phyloP scores from a whole-genome alignment of 2,797 vertebrate species.

The Margarornis squamiger region DNA sequence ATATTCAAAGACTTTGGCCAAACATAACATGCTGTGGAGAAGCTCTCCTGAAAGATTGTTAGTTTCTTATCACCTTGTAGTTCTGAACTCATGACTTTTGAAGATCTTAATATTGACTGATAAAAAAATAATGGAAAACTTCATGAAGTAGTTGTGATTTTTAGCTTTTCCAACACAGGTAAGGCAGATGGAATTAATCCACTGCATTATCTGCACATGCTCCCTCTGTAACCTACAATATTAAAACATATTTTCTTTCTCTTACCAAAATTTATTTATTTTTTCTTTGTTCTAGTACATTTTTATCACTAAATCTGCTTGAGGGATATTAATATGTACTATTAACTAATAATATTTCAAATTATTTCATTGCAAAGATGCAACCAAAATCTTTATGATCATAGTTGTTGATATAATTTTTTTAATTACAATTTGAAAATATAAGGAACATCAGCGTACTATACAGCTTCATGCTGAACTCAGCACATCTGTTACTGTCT shows the following conservation, averaged over 20 bases:
- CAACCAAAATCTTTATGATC: neutral
- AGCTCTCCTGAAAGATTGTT: neutral
- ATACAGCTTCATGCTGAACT: neutral
- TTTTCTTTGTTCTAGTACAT: neutral
- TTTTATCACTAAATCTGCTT: neutral
- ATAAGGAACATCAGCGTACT: neutral
- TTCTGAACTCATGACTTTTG: neutral
- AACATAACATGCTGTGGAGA: neutral
- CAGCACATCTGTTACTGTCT: neutral
- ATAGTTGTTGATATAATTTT: neutral
- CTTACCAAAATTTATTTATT: neutral
- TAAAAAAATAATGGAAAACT: neutral
- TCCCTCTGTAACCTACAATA: neutral
- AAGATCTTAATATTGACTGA: neutral
- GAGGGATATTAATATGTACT: neutral
- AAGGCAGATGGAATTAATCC: neutral
- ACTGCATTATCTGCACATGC: neutral
- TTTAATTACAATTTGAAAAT: neutral
- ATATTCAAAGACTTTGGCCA: neutral
- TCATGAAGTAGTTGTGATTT: neutral
- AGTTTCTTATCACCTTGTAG: neutral
- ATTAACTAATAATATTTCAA: neutral
- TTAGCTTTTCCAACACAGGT: neutral
- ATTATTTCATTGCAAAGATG: neutral
- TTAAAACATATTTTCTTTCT: neutral